Evolutionary conservation across 1,140 invertebrate species (phyloP).

Genomic region (Temnothorax curvispinosus): DNA sequence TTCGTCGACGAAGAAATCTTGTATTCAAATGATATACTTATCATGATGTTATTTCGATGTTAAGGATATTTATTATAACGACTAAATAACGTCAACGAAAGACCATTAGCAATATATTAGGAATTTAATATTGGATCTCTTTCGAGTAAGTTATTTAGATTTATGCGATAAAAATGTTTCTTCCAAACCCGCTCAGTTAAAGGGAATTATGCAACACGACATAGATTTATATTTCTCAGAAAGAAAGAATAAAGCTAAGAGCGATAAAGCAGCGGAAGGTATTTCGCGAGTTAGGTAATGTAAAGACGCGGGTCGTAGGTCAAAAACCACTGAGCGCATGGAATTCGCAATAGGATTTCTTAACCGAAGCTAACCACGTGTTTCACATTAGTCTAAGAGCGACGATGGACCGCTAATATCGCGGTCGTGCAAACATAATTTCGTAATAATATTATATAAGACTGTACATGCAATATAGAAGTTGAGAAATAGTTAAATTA

Average conservation of each 20-base stretch:
- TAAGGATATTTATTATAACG: not conserved
- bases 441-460: constrained; percentile 39
- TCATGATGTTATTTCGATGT: not conserved
- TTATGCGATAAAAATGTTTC: not conserved
- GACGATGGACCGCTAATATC: not conserved
- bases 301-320: not conserved
- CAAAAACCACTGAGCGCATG: not conserved
- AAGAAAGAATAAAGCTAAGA: not conserved
- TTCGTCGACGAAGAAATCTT: not conserved
- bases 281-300: not conserved
- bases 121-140: not conserved
- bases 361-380: not conserved
- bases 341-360: constrained; percentile 31
- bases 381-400: not conserved
- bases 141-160: not conserved
- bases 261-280: not conserved
- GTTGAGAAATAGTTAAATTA: constrained; percentile 39
- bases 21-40: not conserved
- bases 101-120: not conserved
- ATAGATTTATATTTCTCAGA: not conserved
- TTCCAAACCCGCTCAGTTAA: not conserved
- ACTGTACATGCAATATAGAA: not conserved
- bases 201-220: not conserved
- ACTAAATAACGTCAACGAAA: not conserved
- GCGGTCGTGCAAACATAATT: constrained; percentile 45